Evolutionary conservation across 2,797 vertebrate species (phyloP).

Genomic region (Natrix natrix): DNA sequence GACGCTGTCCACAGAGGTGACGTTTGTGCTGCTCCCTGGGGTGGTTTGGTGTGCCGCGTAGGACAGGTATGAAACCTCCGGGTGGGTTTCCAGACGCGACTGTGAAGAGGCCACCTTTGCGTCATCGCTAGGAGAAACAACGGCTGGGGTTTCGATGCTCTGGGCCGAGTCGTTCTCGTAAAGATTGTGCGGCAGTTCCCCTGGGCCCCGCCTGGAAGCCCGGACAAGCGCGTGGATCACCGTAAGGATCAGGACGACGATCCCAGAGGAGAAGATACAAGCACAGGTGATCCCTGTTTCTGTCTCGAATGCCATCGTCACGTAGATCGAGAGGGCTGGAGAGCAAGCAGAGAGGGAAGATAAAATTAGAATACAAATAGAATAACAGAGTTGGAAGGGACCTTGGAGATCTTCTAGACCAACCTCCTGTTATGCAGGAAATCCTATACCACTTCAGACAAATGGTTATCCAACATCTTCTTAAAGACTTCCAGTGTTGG

Average conservation of each 20-base stretch:
- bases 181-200: conserved; percentile 64
- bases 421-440: too few species aligned
- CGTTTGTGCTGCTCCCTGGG: conserved; percentile 48
- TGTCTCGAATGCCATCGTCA: conserved; percentile 83
- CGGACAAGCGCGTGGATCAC: conserved; percentile 78
- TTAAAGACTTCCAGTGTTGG: too few species aligned
- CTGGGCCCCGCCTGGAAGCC: conserved; percentile 57
- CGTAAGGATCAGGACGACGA: conserved; percentile 76
- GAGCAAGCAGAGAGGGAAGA: background rate
- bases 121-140: conserved; percentile 65
- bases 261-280: conserved; percentile 81
- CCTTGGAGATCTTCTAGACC: too few species aligned
- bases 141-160: conserved; percentile 41
- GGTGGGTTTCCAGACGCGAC: conserved; percentile 73
- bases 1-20: conserved; percentile 61
- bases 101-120: conserved; percentile 62
- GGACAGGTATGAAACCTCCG: conserved; percentile 71
- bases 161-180: conserved; percentile 76
- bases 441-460: too few species aligned
- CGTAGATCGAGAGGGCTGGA: conserved; percentile 86
- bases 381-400: too few species aligned
- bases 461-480: too few species aligned
- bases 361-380: too few species aligned
- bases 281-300: conserved; percentile 81
- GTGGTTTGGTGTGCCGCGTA: conserved; percentile 60